Percentiles rank a stretch among this genome's conserved stretches.
Evolutionary conservation across 2,888 invertebrate species (phyloP).

Genomic region (Tenodera sinensis): DNA sequence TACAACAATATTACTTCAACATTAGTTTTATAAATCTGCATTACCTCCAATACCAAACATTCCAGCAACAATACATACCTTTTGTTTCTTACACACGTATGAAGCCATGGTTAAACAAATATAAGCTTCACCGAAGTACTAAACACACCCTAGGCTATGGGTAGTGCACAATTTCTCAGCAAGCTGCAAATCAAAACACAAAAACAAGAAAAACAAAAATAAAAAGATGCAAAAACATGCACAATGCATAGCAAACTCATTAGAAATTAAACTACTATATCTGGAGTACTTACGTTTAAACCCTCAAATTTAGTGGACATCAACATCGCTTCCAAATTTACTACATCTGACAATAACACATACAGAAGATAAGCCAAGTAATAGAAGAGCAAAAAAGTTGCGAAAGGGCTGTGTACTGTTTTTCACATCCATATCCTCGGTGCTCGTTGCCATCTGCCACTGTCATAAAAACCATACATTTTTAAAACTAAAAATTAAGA

Average conservation of each 20-base stretch:
- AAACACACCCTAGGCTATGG: conserved; percentile 5
- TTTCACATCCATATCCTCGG: too few species aligned
- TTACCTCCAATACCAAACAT: background rate
- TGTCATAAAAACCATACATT: too few species aligned
- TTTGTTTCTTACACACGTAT: background rate
- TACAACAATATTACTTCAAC: too few species aligned
- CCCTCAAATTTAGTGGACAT: too few species aligned
- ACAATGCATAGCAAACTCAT: background rate
- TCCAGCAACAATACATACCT: background rate
- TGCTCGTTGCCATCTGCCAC: too few species aligned
- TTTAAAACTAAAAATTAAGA: too few species aligned
- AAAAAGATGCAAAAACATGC: background rate
- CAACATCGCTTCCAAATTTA: too few species aligned
- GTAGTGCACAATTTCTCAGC: background rate
- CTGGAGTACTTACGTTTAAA: too few species aligned
- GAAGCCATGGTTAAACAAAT: conserved; percentile 14
- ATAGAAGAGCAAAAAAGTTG: too few species aligned
- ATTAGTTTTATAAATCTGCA: background rate
- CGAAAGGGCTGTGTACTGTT: too few species aligned
- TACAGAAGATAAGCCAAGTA: too few species aligned
- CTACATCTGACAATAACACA: too few species aligned
- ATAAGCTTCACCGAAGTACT: background rate
- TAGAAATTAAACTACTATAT: background rate
- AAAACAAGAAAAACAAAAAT: background rate
- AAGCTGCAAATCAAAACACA: conserved; percentile 14